Evolutionary conservation across 2,888 invertebrate species (phyloP).

Genomic region (Willowsia nigromaculata): DNA sequence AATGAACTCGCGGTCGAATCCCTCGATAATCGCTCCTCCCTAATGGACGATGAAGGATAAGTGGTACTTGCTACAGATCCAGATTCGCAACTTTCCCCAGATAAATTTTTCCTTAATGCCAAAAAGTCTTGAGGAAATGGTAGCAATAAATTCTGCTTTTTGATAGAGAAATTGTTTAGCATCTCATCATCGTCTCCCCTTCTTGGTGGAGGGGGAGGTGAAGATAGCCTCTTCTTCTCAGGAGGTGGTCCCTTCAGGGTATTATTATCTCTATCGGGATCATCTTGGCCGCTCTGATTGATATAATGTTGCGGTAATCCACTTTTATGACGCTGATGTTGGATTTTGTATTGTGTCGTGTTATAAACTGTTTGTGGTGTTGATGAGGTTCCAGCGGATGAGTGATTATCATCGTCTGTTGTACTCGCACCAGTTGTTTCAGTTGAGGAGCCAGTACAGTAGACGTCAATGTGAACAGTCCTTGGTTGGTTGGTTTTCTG

Average conservation of each 20-base stretch:
- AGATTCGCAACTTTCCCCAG: conserved; percentile 60
- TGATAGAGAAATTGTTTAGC: neutral
- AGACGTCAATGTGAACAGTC: conserved; percentile 88
- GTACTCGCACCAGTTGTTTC: neutral
- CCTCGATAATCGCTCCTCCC: conserved; percentile 67
- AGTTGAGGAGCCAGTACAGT: conserved; percentile 85
- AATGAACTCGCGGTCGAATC: conserved; percentile 70
- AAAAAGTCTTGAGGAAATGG: neutral
- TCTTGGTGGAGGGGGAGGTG: neutral
- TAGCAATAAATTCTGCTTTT: neutral
- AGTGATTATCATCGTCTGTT: conserved; percentile 79
- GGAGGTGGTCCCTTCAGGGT: neutral
- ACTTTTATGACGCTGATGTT: conserved; percentile 81
- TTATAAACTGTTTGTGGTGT: conserved; percentile 86
- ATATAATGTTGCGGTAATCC: conserved; percentile 68
- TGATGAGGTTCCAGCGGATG: conserved; percentile 81
- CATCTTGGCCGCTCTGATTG: neutral
- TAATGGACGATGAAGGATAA: conserved; percentile 69
- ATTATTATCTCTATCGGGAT: too few relatives aligned
- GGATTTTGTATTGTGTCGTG: conserved; percentile 84
- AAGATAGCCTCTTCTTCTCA: neutral
- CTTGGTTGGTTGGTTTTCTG: conserved; percentile 81
- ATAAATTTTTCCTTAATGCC: conserved; percentile 43
- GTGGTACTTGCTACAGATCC: conserved; percentile 53
- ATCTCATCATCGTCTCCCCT: neutral